Conservation (phyloP, 2,113 vertebrate species). For the Saguinus midas region DNA sequence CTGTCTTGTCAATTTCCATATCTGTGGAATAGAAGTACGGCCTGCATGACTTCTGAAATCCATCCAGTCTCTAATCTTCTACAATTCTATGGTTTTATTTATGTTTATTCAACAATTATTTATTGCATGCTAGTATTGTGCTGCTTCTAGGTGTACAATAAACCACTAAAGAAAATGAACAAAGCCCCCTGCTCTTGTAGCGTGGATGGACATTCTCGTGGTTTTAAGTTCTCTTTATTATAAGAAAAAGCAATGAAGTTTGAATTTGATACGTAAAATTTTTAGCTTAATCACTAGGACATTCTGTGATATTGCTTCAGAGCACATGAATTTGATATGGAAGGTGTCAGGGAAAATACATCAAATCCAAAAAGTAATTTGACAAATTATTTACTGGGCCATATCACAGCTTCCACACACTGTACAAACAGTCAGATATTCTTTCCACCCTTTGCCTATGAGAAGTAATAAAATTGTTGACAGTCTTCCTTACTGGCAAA, state of each 20-base stretch:
- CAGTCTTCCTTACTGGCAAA: slow-evolving; percentile 48
- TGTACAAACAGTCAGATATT: slow-evolving; percentile 41
- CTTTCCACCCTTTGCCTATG: slow-evolving; percentile 58
- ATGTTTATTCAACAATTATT: neutral
- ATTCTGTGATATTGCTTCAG: neutral
- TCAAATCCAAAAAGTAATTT: slow-evolving; percentile 20
- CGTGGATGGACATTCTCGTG: neutral
- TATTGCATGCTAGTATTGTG: neutral
- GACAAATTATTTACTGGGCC: slow-evolving; percentile 68
- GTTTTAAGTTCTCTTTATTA: neutral
- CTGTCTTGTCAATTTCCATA: neutral
- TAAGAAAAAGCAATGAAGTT: neutral
- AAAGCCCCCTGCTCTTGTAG: neutral
- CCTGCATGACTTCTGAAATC: neutral
- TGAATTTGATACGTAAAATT: neutral
- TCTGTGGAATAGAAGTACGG: neutral
- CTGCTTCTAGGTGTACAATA: neutral
- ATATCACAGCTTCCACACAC: slow-evolving; percentile 19
- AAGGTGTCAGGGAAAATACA: slow-evolving; percentile 61
- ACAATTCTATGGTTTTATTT: neutral
- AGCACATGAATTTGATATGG: slow-evolving; percentile 25
- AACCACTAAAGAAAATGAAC: neutral
- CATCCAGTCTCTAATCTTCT: neutral
- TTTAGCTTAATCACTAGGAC: neutral
- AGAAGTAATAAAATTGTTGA: slow-evolving; percentile 59